These are phyloP conservation scores for Brachionichthys hirsutus DNA, from an alignment of 2,113 vertebrate species.

Conservation along the genomic window DNA sequence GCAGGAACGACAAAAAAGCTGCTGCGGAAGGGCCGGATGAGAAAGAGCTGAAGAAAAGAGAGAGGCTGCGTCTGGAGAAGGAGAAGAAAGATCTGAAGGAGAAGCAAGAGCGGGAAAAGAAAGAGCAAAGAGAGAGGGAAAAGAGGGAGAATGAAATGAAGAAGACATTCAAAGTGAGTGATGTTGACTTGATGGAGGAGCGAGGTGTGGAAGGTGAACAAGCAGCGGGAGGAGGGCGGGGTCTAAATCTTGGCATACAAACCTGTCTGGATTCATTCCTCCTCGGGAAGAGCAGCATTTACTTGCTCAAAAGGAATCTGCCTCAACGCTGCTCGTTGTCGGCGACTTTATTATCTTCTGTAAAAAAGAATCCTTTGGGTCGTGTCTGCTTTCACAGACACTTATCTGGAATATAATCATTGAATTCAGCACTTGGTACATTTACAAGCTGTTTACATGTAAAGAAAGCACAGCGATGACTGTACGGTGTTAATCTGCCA, in stretches of 20 bases:
- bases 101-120: constrained; percentile 65
- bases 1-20: constrained; percentile 63
- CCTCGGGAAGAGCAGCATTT: constrained; percentile 11
- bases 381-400: too few relatives aligned
- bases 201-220: constrained; percentile 21
- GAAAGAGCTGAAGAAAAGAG: constrained; percentile 76
- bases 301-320: constrained; percentile 20
- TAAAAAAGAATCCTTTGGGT: too few relatives aligned
- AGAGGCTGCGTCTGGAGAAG: constrained; percentile 74
- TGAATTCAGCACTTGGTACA: too few relatives aligned
- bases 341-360: neutral
- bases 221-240: constrained; percentile 38
- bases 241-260: constrained; percentile 35
- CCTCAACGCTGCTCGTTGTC: constrained; percentile 24
- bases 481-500: neutral
- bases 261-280: constrained; percentile 75
- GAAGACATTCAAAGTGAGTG: constrained; percentile 72
- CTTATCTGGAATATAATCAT: too few relatives aligned
- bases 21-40: constrained; percentile 53
- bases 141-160: constrained; percentile 65
- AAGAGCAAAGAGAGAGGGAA: constrained; percentile 69
- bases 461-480: too few relatives aligned
- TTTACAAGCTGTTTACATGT: too few relatives aligned
- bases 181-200: constrained; percentile 16
- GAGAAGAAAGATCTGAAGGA: constrained; percentile 75